Base-by-base conservation (phyloP, 23 tunicate genomes). In the Phallusia fumigata region DNA sequence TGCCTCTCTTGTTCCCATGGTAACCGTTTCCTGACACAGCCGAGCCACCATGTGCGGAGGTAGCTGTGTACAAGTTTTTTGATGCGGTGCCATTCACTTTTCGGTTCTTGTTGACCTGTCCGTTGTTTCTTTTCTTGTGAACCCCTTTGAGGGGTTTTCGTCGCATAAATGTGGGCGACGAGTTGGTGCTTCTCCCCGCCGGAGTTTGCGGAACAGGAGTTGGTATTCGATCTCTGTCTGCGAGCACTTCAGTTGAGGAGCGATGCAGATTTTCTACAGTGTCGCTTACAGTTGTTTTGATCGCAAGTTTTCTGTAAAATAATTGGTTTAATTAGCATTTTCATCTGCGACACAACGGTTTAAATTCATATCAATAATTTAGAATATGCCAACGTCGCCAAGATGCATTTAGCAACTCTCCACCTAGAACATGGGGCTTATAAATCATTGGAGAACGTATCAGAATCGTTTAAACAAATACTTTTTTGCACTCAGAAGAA, bases 1-100 rank as follows among this genome's bases (percentile, higher is more conserved):
- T 58, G 69, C 69, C 69, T 24, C 69, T 58, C 69, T 16, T 58
- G 16, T 58, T 58, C 5, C 69, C 69, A 58, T 58, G 69, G 69
- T 21, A 58, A 58, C 69, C 69, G 69, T 58, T 58, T 24, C 28
- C 69, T 8, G 28, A 22, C 28, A 21, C 28, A 3, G 69, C 15
- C 5, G 28, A 13, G 3, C 69, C 69, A 21, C 69, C 69, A 5
- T 22, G 2, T 3, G 69, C 69, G 16, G 69, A 58, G 11, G 69
- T 6, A 24, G 69, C 11, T 5, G 69, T 21, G 47, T 40, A 40
- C 10, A 40, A 40, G 47, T 40, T 40, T 58, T 58, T 58, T 16
- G 69, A 58, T 1, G 69, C 5, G 28, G 69, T 24, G 69, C 69
- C 69, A 24, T 58, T 58, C 69, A 58, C 13, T 24, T 58, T 58